phyloP scores from a whole-genome alignment of 2,797 vertebrate genomes.

The Liasis olivaceus region DNA sequence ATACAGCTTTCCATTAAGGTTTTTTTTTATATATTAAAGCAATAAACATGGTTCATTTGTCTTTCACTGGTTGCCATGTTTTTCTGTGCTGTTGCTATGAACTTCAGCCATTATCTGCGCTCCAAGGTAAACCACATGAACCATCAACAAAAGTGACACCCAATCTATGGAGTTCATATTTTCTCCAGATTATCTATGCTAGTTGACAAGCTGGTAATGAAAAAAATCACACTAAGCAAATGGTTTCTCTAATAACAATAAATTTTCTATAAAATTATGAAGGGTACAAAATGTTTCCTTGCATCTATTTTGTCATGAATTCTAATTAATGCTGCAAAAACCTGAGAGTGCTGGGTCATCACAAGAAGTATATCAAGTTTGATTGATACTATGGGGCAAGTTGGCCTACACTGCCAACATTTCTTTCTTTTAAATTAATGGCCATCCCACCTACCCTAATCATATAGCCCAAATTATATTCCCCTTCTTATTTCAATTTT shows the following conservation, averaged over 20 bases:
- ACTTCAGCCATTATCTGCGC: conserved; percentile 90
- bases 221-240: conserved; percentile 99
- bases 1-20: conserved; percentile 81
- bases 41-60: conserved; percentile 82
- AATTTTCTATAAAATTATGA: conserved; percentile 99
- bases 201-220: conserved; percentile 98
- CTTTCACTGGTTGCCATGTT: conserved; percentile 77
- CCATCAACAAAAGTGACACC: conserved; percentile 98
- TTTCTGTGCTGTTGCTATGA: conserved; percentile 87
- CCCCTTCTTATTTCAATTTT: conserved; percentile 97
- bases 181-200: conserved; percentile 92
- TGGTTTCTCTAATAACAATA: conserved; percentile 99
- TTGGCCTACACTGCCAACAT: conserved; percentile 82
- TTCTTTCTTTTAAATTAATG: conserved; percentile 88
- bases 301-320: conserved; percentile 99
- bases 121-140: conserved; percentile 98
- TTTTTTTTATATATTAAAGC: conserved; percentile 83
- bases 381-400: conserved; percentile 89
- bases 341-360: conserved; percentile 97
- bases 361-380: conserved; percentile 85
- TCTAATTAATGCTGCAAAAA: conserved; percentile 92
- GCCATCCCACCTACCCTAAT: conserved; percentile 92
- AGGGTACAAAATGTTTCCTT: conserved; percentile 95
- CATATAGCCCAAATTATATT: conserved; percentile 87
- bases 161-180: conserved; percentile 94